Conservation (phyloP, 1,140 invertebrate genomes). For the Drosophila setifemur region DNA sequence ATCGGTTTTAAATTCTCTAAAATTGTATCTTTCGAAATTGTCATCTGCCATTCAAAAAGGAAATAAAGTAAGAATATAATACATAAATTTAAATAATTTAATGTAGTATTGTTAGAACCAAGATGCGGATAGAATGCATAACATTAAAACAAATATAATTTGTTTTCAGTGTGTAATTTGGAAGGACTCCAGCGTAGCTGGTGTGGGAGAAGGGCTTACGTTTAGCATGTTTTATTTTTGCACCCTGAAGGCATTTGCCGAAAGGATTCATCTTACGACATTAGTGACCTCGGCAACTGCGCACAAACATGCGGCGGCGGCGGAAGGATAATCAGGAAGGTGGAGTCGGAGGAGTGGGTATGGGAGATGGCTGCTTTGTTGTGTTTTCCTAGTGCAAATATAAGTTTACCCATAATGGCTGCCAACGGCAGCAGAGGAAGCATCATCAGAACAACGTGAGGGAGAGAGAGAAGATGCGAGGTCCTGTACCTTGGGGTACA, state of each 20-base stretch:
- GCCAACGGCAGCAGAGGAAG: slow-evolving; percentile 61
- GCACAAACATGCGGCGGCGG: slow-evolving; percentile 62
- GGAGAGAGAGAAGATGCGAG: neutral
- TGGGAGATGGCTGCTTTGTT: slow-evolving; percentile 56
- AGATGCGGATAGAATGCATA: no score
- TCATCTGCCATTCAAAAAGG: no score
- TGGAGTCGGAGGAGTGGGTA: neutral
- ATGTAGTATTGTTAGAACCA: no score
- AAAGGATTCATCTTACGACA: slow-evolving; percentile 82
- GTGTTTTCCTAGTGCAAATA: slow-evolving; percentile 73
- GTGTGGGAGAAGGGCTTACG: slow-evolving; percentile 3
- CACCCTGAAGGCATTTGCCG: slow-evolving; percentile 79
- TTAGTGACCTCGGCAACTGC: slow-evolving; percentile 80
- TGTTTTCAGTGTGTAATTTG: neutral
- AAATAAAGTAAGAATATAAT: no score
- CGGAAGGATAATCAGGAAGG: slow-evolving; percentile 30
- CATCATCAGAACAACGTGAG: no score
- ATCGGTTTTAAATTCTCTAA: no score
- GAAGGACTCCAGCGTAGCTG: neutral
- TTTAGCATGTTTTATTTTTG: slow-evolving; percentile 77
- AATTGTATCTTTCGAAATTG: no score
- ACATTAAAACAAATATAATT: neutral
- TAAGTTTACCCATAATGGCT: slow-evolving; percentile 77
- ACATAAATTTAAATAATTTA: no score
- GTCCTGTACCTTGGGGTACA: slow-evolving; percentile 72